Evolutionary conservation across 2,888 invertebrate genomes (phyloP).

Genomic region (Hetaerina titia): DNA sequence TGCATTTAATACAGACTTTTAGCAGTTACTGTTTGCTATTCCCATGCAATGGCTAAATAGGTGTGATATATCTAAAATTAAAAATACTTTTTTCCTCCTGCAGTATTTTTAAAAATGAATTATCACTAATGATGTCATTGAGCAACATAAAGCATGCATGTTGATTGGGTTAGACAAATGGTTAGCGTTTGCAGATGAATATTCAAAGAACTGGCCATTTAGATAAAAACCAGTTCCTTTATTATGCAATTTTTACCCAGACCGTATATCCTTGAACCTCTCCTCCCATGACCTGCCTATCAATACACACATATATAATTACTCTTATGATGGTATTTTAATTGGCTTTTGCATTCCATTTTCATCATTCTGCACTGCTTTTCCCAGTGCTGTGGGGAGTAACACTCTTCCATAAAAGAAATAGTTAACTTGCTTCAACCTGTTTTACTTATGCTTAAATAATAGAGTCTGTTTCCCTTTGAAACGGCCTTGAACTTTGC

Average conservation of each 20-base stretch:
- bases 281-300: constrained; percentile 2
- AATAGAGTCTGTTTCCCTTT: constrained; percentile 36
- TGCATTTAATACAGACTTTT: background rate
- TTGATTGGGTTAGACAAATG: background rate
- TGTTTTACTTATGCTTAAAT: constrained; percentile 38
- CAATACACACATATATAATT: constrained; percentile 46
- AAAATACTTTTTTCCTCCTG: background rate
- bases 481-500: background rate
- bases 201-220: background rate
- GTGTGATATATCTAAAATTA: background rate
- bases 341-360: constrained; percentile 39
- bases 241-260: background rate
- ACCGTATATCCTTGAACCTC: background rate
- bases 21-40: background rate
- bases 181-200: background rate
- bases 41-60: background rate
- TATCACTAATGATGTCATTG: background rate
- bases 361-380: background rate
- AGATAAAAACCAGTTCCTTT: background rate
- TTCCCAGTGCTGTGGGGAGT: background rate
- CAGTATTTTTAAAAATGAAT: background rate
- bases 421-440: background rate
- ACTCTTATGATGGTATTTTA: background rate
- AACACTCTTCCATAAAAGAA: background rate
- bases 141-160: background rate